These are phyloP conservation scores for Agonopterix arenella DNA, from an alignment of 2,888 invertebrate species.

Conservation along the genomic window DNA sequence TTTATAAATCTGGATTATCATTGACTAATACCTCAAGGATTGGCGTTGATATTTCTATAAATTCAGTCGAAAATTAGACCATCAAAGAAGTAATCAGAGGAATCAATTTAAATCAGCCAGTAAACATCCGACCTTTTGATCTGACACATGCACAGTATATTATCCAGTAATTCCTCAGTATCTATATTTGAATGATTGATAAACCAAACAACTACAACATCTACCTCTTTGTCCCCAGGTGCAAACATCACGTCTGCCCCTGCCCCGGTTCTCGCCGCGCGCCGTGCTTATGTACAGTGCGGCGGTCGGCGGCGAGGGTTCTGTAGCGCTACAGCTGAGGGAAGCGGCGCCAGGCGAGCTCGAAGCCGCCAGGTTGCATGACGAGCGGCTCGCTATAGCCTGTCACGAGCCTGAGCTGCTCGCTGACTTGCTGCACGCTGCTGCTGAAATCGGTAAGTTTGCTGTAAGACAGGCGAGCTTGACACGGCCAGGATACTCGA, in stretches of 20 bases:
- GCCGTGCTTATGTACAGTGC: conserved; percentile 84
- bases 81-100: too few species aligned
- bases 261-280: conserved; percentile 74
- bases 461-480: neutral
- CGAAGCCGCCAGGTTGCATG: conserved; percentile 62
- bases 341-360: conserved; percentile 74
- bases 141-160: too few species aligned
- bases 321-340: conserved; percentile 78
- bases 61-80: too few species aligned
- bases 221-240: conserved; percentile 33
- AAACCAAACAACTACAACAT: too few species aligned
- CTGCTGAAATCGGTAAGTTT: conserved; percentile 70
- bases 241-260: conserved; percentile 67
- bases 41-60: too few species aligned
- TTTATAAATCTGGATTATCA: too few species aligned
- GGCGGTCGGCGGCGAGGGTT: conserved; percentile 78
- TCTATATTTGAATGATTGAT: too few species aligned
- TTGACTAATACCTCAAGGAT: too few species aligned
- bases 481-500: neutral
- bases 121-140: too few species aligned
- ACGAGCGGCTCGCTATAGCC: conserved; percentile 83
- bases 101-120: too few species aligned
- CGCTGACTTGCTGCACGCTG: conserved; percentile 82
- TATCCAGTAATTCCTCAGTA: too few species aligned
- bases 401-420: conserved; percentile 86